phyloP scores from a whole-genome alignment of 2,113 vertebrate species.

The Cynoglossus semilaevis region DNA sequence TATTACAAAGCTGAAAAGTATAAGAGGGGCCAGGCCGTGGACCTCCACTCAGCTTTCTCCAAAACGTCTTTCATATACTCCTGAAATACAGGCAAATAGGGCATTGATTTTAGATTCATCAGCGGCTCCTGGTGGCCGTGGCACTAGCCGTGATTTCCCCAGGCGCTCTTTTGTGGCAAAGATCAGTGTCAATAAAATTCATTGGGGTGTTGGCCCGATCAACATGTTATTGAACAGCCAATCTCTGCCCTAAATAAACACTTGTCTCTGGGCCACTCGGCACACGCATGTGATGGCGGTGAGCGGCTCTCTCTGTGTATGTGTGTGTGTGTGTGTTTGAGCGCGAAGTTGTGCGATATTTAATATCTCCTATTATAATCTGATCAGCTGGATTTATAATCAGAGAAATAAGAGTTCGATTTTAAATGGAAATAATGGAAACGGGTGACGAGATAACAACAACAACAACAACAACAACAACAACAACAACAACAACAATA shows the following conservation, averaged over 20 bases:
- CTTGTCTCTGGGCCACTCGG: constrained; percentile 53
- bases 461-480: no score
- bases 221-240: constrained; percentile 79
- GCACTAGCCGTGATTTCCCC: constrained; percentile 83
- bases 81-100: constrained; percentile 73
- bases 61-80: constrained; percentile 74
- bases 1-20: constrained; percentile 75
- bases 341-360: constrained; percentile 1
- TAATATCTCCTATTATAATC: constrained; percentile 9
- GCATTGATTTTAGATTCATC: constrained; percentile 86
- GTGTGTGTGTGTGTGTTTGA: constrained; percentile 9
- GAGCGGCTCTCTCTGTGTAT: neutral
- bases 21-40: constrained; percentile 53
- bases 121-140: constrained; percentile 51
- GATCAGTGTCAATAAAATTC: constrained; percentile 85
- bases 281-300: constrained; percentile 21
- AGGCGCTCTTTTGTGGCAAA: constrained; percentile 79
- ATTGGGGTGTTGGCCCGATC: constrained; percentile 79
- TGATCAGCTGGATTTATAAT: neutral
- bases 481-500: no score
- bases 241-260: constrained; percentile 74
- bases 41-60: constrained; percentile 59
- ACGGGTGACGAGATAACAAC: no score
- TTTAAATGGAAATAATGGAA: no score
- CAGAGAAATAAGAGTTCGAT: no score